Evolutionary conservation across 1,140 invertebrate species (phyloP).

Genomic region (Araneus ventricosus): DNA sequence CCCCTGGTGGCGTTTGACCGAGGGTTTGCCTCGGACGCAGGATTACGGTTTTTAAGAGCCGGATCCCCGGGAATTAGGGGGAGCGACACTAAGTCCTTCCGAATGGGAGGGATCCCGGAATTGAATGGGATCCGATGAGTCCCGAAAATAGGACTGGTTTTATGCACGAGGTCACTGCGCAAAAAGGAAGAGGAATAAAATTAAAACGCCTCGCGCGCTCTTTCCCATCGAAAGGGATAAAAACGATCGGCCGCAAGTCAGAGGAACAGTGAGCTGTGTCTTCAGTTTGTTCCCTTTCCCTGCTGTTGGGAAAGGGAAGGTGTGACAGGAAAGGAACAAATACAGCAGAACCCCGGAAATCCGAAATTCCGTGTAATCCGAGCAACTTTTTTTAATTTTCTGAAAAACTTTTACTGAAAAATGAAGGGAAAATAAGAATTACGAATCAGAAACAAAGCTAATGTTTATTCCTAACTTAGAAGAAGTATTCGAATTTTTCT

Average conservation of each 20-base stretch:
- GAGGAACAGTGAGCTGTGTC: neutral
- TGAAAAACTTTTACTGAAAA: too few relatives aligned
- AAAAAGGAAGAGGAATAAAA: conserved; percentile 61
- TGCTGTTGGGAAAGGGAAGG: neutral
- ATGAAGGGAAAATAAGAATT: too few relatives aligned
- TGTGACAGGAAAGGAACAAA: too few relatives aligned
- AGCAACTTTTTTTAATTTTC: too few relatives aligned
- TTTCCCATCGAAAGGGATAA: neutral
- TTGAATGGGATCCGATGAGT: conserved; percentile 52
- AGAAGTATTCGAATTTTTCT: too few relatives aligned
- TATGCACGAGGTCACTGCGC: conserved; percentile 63
- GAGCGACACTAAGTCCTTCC: conserved; percentile 47
- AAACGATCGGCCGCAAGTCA: neutral
- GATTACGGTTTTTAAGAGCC: conserved; percentile 69
- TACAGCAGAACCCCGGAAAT: too few relatives aligned
- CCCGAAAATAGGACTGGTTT: conserved; percentile 50
- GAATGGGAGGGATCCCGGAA: conserved; percentile 44
- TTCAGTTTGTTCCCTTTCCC: neutral
- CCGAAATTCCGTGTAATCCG: too few relatives aligned
- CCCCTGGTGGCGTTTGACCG: conserved; percentile 71
- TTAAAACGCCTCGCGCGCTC: conserved; percentile 43
- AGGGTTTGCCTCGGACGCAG: conserved; percentile 29
- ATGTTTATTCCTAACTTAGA: too few relatives aligned
- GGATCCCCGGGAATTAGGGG: conserved; percentile 60
- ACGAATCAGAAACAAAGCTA: too few relatives aligned